Conservation (phyloP, 2,797 vertebrate genomes). For the Bovichtus variegatus region DNA sequence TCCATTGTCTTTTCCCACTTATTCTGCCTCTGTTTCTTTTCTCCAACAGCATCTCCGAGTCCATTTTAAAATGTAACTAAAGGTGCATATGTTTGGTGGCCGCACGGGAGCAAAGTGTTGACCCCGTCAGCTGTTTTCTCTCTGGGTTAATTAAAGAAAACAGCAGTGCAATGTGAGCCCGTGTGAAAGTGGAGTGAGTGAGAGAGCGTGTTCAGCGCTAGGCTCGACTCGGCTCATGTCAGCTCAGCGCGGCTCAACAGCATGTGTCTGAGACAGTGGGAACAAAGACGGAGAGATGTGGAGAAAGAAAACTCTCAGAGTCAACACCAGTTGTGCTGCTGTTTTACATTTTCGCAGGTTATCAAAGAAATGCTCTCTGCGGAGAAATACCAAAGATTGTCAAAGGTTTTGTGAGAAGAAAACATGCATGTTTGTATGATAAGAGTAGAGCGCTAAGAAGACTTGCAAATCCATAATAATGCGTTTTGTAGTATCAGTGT, state of each 20-base stretch:
- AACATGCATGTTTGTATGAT: too few species aligned
- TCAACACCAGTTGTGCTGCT: conserved; percentile 48
- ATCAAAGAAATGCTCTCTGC: conserved; percentile 46
- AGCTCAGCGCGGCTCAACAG: conserved; percentile 79
- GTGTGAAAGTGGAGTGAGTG: conserved; percentile 83
- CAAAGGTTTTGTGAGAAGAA: too few species aligned
- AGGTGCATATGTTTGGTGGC: conserved; percentile 77
- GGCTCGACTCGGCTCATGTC: conserved; percentile 80
- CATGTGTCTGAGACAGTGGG: conserved; percentile 79
- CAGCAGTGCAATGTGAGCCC: conserved; percentile 83
- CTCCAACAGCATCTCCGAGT: conserved; percentile 37
- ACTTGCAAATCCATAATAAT: conserved; percentile 23
- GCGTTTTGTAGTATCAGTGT: conserved; percentile 43
- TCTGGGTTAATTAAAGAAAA: conserved; percentile 90
- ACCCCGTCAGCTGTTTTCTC: conserved; percentile 87
- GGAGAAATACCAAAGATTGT: too few species aligned
- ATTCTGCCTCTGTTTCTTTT: conserved; percentile 41
- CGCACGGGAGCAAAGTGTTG: conserved; percentile 79
- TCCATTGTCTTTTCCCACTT: conserved; percentile 48
- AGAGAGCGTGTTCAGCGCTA: conserved; percentile 71
- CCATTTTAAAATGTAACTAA: conserved; percentile 70
- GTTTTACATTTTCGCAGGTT: conserved; percentile 55
- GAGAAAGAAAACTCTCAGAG: conserved; percentile 39
- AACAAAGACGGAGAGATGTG: conserved; percentile 74
- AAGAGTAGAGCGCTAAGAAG: conserved; percentile 1